Evolutionary conservation across 2,888 invertebrate species (phyloP).

Genomic region (Choristoneura rosaceana): DNA sequence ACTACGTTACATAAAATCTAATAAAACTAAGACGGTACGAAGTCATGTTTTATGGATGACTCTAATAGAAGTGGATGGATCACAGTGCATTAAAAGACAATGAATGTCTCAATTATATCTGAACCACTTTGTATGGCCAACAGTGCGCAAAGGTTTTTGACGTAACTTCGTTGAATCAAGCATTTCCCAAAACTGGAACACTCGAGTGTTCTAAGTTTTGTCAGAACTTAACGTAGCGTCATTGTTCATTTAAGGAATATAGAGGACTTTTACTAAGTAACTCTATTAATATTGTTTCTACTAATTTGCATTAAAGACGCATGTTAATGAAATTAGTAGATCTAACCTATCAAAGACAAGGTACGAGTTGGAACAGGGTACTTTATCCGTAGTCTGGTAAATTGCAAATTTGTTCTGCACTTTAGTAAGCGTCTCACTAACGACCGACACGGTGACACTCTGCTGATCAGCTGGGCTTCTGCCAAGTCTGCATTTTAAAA

Average conservation of each 20-base stretch:
- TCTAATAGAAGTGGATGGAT: no score
- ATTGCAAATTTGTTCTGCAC: slow-evolving; percentile 17
- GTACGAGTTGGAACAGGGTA: background rate
- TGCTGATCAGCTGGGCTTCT: slow-evolving; percentile 31
- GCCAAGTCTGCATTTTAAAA: slow-evolving; percentile 25
- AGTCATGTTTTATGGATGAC: no score
- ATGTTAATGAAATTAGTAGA: background rate
- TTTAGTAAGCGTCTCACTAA: slow-evolving; percentile 27
- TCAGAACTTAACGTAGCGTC: slow-evolving; percentile 5
- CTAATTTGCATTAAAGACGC: background rate
- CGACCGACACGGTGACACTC: slow-evolving; percentile 27
- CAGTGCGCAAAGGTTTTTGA: slow-evolving; percentile 15
- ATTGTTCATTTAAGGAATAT: background rate
- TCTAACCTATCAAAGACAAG: background rate
- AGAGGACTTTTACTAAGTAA: background rate
- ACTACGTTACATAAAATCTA: no score
- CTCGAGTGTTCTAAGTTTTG: slow-evolving; percentile 5
- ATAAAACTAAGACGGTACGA: no score
- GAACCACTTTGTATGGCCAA: background rate
- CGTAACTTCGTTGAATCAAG: slow-evolving; percentile 6
- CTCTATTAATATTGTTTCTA: background rate
- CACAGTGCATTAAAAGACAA: slow-evolving; percentile 41
- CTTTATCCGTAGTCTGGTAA: slow-evolving; percentile 8
- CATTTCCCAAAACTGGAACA: slow-evolving; percentile 2
- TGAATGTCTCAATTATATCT: slow-evolving; percentile 43